Conservation (phyloP, 2,797 vertebrate genomes). For the Mallotus villosus region DNA sequence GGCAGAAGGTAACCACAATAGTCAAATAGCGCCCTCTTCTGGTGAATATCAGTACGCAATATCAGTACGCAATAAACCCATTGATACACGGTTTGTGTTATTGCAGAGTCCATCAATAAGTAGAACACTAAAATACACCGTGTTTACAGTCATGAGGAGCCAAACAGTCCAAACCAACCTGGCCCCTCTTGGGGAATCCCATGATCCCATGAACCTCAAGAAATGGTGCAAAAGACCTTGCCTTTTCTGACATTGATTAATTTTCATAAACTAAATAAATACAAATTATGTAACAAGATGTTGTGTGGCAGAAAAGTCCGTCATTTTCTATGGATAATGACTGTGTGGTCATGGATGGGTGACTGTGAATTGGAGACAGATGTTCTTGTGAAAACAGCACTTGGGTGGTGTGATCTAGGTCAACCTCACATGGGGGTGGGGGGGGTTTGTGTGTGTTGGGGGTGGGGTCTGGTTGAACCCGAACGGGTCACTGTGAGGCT, state of each 20-base stretch:
- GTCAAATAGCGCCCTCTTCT: slow-evolving; percentile 73
- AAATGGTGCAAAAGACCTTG: slow-evolving; percentile 51
- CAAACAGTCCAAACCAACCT: slow-evolving; percentile 9
- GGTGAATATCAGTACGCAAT: slow-evolving; percentile 32
- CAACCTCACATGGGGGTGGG: slow-evolving; percentile 45
- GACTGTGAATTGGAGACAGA: slow-evolving; percentile 72
- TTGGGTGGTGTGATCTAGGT: slow-evolving; percentile 72
- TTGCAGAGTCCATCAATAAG: slow-evolving; percentile 15
- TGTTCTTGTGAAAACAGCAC: slow-evolving; percentile 65
- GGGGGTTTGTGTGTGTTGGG: not conserved
- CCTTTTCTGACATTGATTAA: slow-evolving; percentile 38
- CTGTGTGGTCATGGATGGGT: slow-evolving; percentile 65
- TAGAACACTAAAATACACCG: slow-evolving; percentile 31
- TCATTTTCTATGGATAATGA: slow-evolving; percentile 71
- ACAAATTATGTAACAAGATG: slow-evolving; percentile 60
- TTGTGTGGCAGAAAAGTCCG: slow-evolving; percentile 59
- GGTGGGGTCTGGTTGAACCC: slow-evolving; percentile 45
- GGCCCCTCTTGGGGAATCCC: slow-evolving; percentile 21
- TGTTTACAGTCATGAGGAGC: slow-evolving; percentile 16
- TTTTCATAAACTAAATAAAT: slow-evolving; percentile 63
- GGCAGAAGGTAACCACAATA: slow-evolving; percentile 10
- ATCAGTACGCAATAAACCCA: slow-evolving; percentile 1
- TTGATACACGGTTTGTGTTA: not conserved
- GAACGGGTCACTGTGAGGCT: slow-evolving; percentile 41
- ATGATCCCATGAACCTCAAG: slow-evolving; percentile 31